Conservation (phyloP, 2,113 vertebrate genomes). For the Thamnophis sirtalis region DNA sequence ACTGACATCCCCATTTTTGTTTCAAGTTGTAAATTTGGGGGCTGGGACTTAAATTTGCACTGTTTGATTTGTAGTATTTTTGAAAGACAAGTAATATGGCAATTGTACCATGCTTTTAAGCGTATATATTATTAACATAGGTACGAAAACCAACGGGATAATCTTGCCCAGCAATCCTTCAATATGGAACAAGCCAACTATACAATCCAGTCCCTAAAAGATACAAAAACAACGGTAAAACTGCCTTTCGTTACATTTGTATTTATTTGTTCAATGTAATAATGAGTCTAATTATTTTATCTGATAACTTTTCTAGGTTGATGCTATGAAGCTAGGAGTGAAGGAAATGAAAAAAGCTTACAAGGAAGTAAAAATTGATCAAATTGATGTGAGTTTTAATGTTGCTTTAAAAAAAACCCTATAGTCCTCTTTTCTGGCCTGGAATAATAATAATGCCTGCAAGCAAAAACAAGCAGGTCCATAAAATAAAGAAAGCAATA, state of each 20-base stretch:
- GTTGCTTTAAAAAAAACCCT: background rate
- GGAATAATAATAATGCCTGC: background rate
- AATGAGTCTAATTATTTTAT: background rate
- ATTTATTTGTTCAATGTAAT: background rate
- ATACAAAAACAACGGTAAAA: slow-evolving; percentile 96
- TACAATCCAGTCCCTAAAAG: slow-evolving; percentile 93
- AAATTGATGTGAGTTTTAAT: slow-evolving; percentile 84
- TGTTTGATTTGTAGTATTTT: background rate
- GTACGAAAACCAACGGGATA: slow-evolving; percentile 94
- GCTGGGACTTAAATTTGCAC: background rate
- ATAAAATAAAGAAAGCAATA: too few relatives aligned
- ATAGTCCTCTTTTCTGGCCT: background rate
- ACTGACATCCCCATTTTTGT: too few relatives aligned
- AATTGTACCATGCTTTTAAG: background rate
- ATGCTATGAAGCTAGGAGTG: slow-evolving; percentile 94
- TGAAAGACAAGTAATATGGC: background rate
- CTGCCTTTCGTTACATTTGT: background rate
- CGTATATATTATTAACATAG: slow-evolving; percentile 59
- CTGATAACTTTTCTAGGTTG: slow-evolving; percentile 76
- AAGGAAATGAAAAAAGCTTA: slow-evolving; percentile 99
- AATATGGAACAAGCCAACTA: slow-evolving; percentile 99
- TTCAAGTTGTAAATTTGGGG: background rate
- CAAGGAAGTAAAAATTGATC: slow-evolving; percentile 92
- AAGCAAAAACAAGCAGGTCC: too few relatives aligned
- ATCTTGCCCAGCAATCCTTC: slow-evolving; percentile 95